Base-by-base conservation (phyloP, 2,888 invertebrate species). In the Disparrhopalites patrizii region DNA sequence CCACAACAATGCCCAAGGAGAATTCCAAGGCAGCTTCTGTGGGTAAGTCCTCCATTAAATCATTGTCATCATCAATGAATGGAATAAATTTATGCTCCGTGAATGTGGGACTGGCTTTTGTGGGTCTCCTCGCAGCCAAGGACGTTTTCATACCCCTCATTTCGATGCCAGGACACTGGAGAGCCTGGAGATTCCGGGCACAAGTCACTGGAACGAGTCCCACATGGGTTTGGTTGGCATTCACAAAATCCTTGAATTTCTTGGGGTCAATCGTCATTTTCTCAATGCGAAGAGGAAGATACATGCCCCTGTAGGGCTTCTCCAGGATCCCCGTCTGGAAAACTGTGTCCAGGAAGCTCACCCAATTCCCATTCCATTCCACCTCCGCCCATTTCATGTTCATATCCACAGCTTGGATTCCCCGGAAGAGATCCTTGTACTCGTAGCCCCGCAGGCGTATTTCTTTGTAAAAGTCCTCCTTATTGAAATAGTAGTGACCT, bases 331-430 rank as follows among this genome's bases (percentile, higher is more conserved):
- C 84, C 75, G 90, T 85, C 79, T 95, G 94, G 15, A 95, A 81
- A 86, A 95, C 88, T 38, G 89, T 88, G 80, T 95, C 94, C 81
- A 95, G 85, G 79, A 92, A 92, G 2, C 90, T 85, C 8, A 90
- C 87, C 93, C 93, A 95, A 80, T 91, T 90, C 76, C 87, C 87
- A 56, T 84, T 82, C 91, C 92, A 93, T 64, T 77, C 76, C 58
- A 84, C 75, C 51, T 77, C 73, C 5, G 80, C 81, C n/a, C 70
- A 68, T 0, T 76, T 73, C 27, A 79, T 77, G 50, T 72, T 57
- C 40, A 75, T 65, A 60, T 78, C 77, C 2, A 79, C 77, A 27
- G 75, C 73, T 1, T 75, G 33, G 23, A 82, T 79, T 33, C 81
- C 81, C 72, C 76, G 20, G 10, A 79, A 79, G 3, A 72, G 67